A percentile compares a stretch with the other conserved stretches of the same genome.
phyloP scores from a whole-genome alignment of 2,888 invertebrate genomes.

The Tinea semifulvella region DNA sequence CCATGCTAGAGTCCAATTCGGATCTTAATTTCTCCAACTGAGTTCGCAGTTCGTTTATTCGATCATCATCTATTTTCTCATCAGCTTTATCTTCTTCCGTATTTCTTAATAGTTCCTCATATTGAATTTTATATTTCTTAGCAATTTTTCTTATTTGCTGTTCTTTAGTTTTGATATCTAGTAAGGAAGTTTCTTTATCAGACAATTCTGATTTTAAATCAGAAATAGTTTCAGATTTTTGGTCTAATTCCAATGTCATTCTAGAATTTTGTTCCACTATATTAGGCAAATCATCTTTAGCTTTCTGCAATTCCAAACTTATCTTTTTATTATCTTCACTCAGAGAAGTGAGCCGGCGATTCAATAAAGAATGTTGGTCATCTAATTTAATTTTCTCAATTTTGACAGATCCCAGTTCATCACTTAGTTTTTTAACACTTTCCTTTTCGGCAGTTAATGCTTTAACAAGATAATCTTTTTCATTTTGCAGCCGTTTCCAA shows the following conservation, averaged over 20 bases:
- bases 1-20: conserved; percentile 68
- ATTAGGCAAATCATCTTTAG: conserved; percentile 75
- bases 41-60: conserved; percentile 45
- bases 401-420: conserved; percentile 71
- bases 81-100: conserved; percentile 51
- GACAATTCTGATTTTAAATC: conserved; percentile 72
- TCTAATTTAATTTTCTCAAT: conserved; percentile 74
- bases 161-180: conserved; percentile 75
- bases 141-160: conserved; percentile 87
- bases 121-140: conserved; percentile 90
- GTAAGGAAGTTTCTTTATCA: conserved; percentile 72
- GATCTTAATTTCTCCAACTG: conserved; percentile 66
- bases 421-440: conserved; percentile 71
- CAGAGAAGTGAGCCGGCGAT: conserved; percentile 65
- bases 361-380: conserved; percentile 70
- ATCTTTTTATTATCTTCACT: conserved; percentile 73
- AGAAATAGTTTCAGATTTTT: conserved; percentile 69
- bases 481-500: conserved; percentile 84
- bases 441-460: conserved; percentile 82
- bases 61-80: conserved; percentile 55
- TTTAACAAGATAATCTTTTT: conserved; percentile 82
- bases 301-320: conserved; percentile 66
- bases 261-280: conserved; percentile 64
- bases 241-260: conserved; percentile 65
- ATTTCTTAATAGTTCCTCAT: conserved; percentile 23